These are phyloP conservation scores for Netelia inedita DNA, from an alignment of 2,888 invertebrate species.

Conservation along the genomic window DNA sequence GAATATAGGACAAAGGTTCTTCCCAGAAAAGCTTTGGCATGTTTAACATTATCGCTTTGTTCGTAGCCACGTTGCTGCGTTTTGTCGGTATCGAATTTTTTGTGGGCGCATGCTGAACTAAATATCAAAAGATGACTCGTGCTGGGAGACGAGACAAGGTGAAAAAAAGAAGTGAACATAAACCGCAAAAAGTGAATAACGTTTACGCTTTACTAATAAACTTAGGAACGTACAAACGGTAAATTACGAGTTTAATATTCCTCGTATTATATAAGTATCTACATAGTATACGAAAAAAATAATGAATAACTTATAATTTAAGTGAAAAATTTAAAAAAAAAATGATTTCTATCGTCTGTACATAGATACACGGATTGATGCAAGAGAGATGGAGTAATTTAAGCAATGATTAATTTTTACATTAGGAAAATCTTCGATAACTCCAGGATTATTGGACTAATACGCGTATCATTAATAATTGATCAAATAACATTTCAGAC, in stretches of 20 bases:
- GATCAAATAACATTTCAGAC: conserved; percentile 44
- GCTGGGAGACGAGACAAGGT: not conserved
- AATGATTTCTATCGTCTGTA: conserved; percentile 17
- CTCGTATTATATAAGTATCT: not conserved
- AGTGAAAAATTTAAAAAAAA: too few species aligned
- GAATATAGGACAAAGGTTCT: not conserved
- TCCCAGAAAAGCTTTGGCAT: not conserved
- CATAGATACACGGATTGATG: conserved; percentile 3
- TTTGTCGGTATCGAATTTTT: not conserved
- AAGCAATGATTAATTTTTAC: not conserved
- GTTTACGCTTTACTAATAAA: conserved; percentile 48
- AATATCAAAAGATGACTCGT: conserved; percentile 3
- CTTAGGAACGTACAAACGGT: conserved; percentile 33
- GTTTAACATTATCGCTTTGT: conserved; percentile 3
- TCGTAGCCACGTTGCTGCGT: not conserved
- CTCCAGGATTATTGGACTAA: conserved; percentile 38
- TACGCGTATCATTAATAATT: conserved; percentile 5
- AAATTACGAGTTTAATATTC: conserved; percentile 9
- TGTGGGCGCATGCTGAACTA: conserved; percentile 26
- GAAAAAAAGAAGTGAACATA: not conserved
- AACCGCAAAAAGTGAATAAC: not conserved
- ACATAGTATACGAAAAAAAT: conserved; percentile 24
- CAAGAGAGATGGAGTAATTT: not conserved
- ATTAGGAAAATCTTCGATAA: not conserved
- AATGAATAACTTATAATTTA: not conserved